These are phyloP conservation scores for Archocentrus centrarchus DNA, from an alignment of 2,113 vertebrate genomes.

Conservation along the genomic window DNA sequence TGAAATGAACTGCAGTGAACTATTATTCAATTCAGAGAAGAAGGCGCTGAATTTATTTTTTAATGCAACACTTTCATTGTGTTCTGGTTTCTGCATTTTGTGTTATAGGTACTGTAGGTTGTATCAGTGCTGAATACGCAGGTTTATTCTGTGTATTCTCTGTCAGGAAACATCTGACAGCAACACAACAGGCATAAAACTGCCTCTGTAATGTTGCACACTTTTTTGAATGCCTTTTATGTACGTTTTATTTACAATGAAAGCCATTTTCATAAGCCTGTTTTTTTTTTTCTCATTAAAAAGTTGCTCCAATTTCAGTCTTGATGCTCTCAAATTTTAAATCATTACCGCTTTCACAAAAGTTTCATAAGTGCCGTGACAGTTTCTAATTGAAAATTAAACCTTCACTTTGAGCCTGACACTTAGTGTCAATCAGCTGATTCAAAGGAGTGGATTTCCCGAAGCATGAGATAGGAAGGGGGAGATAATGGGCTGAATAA, in stretches of 20 bases:
- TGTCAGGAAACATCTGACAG: not conserved
- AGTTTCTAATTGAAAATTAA: conserved; percentile 40
- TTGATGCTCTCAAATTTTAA: not conserved
- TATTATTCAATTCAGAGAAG: not conserved
- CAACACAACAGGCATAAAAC: not conserved
- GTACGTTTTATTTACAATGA: not conserved
- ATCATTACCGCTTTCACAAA: conserved; percentile 1
- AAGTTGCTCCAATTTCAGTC: not conserved
- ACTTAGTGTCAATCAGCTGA: conserved; percentile 27
- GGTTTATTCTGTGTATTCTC: not conserved
- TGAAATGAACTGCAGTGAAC: not conserved
- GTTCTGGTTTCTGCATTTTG: not conserved
- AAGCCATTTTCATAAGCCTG: not conserved
- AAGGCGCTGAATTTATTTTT: not conserved
- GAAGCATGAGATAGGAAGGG: not conserved
- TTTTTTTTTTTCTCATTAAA: not conserved
- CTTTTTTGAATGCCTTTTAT: not conserved
- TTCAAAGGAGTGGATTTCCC: conserved; percentile 23
- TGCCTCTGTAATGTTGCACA: too few species aligned
- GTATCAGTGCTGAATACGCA: not conserved
- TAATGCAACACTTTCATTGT: not conserved
- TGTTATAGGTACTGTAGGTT: too few species aligned
- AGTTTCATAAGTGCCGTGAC: not conserved
- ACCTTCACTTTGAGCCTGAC: not conserved
- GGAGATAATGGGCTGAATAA: conserved; percentile 46